These are phyloP conservation scores for Chrysomallon squamiferum DNA, from an alignment of 1,140 invertebrate species.

Conservation along the genomic window DNA sequence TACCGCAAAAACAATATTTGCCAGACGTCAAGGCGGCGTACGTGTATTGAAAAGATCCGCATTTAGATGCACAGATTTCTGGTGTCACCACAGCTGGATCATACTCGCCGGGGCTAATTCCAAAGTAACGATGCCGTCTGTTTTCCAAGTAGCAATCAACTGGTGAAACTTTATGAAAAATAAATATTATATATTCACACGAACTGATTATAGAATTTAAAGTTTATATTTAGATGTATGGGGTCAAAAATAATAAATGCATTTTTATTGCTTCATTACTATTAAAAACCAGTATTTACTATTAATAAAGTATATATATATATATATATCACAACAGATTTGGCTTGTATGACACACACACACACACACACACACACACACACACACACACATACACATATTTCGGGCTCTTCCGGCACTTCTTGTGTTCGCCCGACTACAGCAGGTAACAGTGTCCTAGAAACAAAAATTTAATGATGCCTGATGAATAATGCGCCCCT, in stretches of 20 bases:
- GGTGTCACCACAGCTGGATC: constrained; percentile 14
- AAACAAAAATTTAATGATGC: too few species aligned
- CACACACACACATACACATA: constrained; percentile 4
- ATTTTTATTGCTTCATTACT: too few species aligned
- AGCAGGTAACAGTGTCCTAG: too few species aligned
- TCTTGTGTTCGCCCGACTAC: too few species aligned
- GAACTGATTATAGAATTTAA: too few species aligned
- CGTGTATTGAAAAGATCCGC: constrained; percentile 18
- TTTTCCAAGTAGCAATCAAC: constrained; percentile 33
- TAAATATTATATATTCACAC: constrained; percentile 1
- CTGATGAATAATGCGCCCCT: too few species aligned
- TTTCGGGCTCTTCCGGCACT: neutral
- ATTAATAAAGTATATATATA: too few species aligned
- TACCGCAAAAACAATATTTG: constrained; percentile 44
- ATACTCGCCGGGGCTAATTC: constrained; percentile 31
- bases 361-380: neutral
- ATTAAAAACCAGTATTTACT: too few species aligned
- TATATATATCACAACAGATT: too few species aligned
- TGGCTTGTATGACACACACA: too few species aligned
- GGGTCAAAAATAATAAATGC: too few species aligned
- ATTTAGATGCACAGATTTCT: constrained; percentile 25
- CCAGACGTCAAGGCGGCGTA: constrained; percentile 27
- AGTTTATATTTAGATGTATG: too few species aligned
- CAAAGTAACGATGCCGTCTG: constrained; percentile 19
- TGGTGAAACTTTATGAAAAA: neutral